Conservation (phyloP, 2,113 vertebrate genomes). For the Prionailurus bengalensis region DNA sequence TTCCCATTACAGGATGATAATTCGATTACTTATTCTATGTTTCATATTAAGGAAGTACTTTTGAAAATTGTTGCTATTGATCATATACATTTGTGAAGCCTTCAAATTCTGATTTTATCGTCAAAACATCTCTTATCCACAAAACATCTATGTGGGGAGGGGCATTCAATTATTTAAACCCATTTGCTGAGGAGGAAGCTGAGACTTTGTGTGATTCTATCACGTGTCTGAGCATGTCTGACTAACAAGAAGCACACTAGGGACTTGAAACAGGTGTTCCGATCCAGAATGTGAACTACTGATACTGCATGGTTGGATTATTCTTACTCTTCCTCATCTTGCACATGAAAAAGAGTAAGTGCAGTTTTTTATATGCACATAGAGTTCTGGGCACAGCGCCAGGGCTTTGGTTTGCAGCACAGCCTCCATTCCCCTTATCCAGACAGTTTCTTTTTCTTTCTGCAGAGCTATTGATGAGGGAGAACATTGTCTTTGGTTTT, state of each 20-base stretch:
- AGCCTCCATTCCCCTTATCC: background rate
- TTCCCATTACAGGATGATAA: slow-evolving; percentile 48
- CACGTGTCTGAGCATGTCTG: background rate
- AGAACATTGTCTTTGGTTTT: slow-evolving; percentile 63
- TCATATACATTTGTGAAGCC: slow-evolving; percentile 42
- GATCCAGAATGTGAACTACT: background rate
- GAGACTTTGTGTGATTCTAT: slow-evolving; percentile 5
- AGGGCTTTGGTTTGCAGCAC: background rate
- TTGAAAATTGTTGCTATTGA: slow-evolving; percentile 69
- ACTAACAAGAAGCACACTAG: background rate
- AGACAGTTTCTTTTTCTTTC: slow-evolving; percentile 51
- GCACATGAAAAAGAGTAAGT: background rate
- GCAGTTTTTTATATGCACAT: background rate
- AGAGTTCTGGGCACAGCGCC: slow-evolving; percentile 44
- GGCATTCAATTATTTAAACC: background rate
- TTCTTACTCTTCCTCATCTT: slow-evolving; percentile 31
- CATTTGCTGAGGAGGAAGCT: slow-evolving; percentile 22
- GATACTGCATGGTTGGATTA: background rate
- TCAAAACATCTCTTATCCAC: background rate
- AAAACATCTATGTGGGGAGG: background rate
- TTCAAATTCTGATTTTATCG: slow-evolving; percentile 11
- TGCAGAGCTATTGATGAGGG: slow-evolving; percentile 44
- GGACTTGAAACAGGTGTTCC: background rate
- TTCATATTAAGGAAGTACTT: slow-evolving; percentile 65
- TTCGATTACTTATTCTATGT: slow-evolving; percentile 55